A percentile compares a stretch with the other conserved stretches of the same genome.
phyloP scores from a whole-genome alignment of 2,113 vertebrate species.

The Potamarius usumacintae region DNA sequence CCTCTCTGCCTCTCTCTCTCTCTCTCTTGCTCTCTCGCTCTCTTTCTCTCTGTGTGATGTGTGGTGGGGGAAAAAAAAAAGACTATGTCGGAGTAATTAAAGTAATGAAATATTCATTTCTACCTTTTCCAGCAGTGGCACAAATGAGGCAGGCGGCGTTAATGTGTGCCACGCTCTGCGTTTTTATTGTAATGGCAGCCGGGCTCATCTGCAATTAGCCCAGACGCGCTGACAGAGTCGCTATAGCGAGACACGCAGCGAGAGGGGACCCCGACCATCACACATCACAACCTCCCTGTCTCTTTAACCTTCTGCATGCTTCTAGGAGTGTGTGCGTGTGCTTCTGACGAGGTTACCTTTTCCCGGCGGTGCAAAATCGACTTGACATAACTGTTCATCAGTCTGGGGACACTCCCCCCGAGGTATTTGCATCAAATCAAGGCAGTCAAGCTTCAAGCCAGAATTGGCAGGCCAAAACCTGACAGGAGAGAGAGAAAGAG shows the following conservation, averaged over 20 bases:
- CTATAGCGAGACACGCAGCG: slow-evolving; percentile 85
- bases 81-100: slow-evolving; percentile 99
- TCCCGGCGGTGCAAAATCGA: slow-evolving; percentile 96
- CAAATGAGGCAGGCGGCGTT: slow-evolving; percentile 97
- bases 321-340: slow-evolving; percentile 30
- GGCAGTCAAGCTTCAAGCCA: slow-evolving; percentile 98
- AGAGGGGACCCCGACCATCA: slow-evolving; percentile 81
- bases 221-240: slow-evolving; percentile 91
- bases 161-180: slow-evolving; percentile 90
- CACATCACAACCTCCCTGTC: slow-evolving; percentile 58
- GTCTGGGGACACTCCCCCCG: slow-evolving; percentile 88
- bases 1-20: slow-evolving; percentile 33
- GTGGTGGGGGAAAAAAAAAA: slow-evolving; percentile 80
- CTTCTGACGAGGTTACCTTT: slow-evolving; percentile 94
- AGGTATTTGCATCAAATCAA: slow-evolving; percentile 99
- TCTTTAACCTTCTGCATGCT: slow-evolving; percentile 80
- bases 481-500: slow-evolving; percentile 81
- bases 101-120: slow-evolving; percentile 99
- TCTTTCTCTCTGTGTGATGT: slow-evolving; percentile 88
- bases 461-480: slow-evolving; percentile 98
- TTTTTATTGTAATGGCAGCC: slow-evolving; percentile 97
- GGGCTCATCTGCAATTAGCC: slow-evolving; percentile 97
- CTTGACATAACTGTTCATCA: slow-evolving; percentile 99
- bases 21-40: not conserved
- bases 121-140: slow-evolving; percentile 96